Percentiles rank a stretch among this genome's conserved stretches.
These are phyloP conservation scores for Coboldia fuscipes DNA, from an alignment of 1,140 invertebrate genomes.

Conservation along the genomic window DNA sequence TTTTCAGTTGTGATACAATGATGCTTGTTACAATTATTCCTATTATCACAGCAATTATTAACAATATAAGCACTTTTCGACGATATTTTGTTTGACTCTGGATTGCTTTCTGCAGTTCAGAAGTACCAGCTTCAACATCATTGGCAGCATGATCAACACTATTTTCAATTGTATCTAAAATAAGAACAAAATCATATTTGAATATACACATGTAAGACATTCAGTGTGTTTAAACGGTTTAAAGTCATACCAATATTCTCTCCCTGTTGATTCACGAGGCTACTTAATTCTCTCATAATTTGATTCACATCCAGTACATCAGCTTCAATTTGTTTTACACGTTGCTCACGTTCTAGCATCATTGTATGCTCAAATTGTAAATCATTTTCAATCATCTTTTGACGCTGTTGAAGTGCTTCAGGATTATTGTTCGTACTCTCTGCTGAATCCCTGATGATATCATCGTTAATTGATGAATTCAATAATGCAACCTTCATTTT, in stretches of 20 bases:
- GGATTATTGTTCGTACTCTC: constrained; percentile 22
- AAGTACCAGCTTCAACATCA: constrained; percentile 54
- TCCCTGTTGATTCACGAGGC: constrained; percentile 60
- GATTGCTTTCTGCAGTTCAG: constrained; percentile 55
- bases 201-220: neutral
- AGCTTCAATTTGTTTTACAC: constrained; percentile 52
- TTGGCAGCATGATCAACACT: constrained; percentile 58
- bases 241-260: constrained; percentile 52
- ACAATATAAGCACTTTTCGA: constrained; percentile 43
- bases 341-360: constrained; percentile 46
- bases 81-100: constrained; percentile 50
- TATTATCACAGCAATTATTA: constrained; percentile 35
- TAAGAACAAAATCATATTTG: neutral
- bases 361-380: constrained; percentile 58
- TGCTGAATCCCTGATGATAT: constrained; percentile 7
- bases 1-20: constrained; percentile 29
- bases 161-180: constrained; percentile 67
- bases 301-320: constrained; percentile 80
- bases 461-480: constrained; percentile 22
- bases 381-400: constrained; percentile 26
- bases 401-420: constrained; percentile 29
- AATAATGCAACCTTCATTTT: constrained; percentile 57
- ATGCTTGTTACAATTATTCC: constrained; percentile 41
- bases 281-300: constrained; percentile 75
- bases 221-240: neutral